Base-by-base conservation (phyloP, 2,888 invertebrate species). In the Plutella xylostella region DNA sequence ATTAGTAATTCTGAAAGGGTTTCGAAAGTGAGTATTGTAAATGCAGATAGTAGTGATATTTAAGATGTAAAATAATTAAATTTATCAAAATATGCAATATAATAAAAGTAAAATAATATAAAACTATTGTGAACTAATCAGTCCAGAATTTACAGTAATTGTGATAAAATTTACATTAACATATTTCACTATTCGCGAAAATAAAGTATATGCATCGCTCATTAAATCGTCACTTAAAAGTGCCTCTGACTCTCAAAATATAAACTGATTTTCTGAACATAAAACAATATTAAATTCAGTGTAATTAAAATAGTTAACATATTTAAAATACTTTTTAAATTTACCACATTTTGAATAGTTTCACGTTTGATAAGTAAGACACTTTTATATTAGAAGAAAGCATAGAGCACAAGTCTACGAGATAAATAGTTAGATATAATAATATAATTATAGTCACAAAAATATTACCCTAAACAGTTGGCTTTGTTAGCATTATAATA, bases 401-500 rank as follows among this genome's bases (percentile, higher is more conserved):
- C 25, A 33, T 73, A 74, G 68, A 63, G 72, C 78, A 78, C 75
- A 60, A 62, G 72, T 75, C 62, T 72, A 68, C 53, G 53, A 72
- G 72, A 71, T 64, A 69, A 45, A 48, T 72, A 74, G 61, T 46
- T 45, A 67, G 20, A 34, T 15, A 7, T 2, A 34, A 14, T n/a
- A 65, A 57, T 50, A 48, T 48, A 63, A 64, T 50, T 50, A 48
- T 28, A 3, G 28, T 28, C 48, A 63, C 51, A 54, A 52, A 57
- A 55, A 60, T 15, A 38, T 19, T 19, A 19, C 9, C 4, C 11
- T 4, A 38, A 19, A 3, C n/a, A 38, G 4, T 70, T 73, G 73
- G 80, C 80, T 82, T 80, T 70, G 76, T 76, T 73, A 73, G 80
- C 80, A 79, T 82, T 71, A 76, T 75, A 65, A 52, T 45, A 60